Evolutionary conservation across 2,113 vertebrate genomes (phyloP), one percentile per base, ranked within the genome.

Genomic region (Bothrops jararaca): DNA sequence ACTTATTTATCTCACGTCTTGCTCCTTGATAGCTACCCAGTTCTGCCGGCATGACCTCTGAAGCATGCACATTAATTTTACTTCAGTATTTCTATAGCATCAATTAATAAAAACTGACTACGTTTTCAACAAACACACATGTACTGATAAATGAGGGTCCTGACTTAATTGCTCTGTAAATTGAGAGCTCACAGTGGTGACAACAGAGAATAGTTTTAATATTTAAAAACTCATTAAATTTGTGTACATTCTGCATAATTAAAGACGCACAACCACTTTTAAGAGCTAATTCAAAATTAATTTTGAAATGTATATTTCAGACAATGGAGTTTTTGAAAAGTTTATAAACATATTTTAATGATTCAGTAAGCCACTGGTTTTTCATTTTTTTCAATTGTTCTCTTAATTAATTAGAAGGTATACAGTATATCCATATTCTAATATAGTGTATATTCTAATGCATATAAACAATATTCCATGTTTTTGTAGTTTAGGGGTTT

Each of bases 31-130:
- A 97, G 97, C 96, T 97, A 97, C 97, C 98, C 96, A 96, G 96
- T 96, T 97, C 96, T 96, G 97, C 95, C 95, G 95, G 96, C 97
- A 95, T 97, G 98, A 99, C 99, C 99, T 99, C 98, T 96, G 98
- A 98, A 98, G 98, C 97, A 98, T 96, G 96, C 96, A 96, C 98
- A 98, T 99, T 99, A 98, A 99, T 99, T 99, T 98, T 98, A 98
- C 98, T 98, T 98, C 98, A 96, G 97, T 97, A 97, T 98, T 98
- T 98, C 98, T 97, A 97, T 97, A 97, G 98, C 98, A 96, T 98
- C 98, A 98, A 99, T 99, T 99, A 99, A 99, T 99, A 99, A 99
- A 98, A 99, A 98, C 98, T 99, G 98, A 99, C 98, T 97, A 97
- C 96, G 96, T 98, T 98, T 98, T 97, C 98, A 97, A 98, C 98